Evolutionary conservation across 2,797 vertebrate species (phyloP).

Genomic region (Siniperca obscura): DNA sequence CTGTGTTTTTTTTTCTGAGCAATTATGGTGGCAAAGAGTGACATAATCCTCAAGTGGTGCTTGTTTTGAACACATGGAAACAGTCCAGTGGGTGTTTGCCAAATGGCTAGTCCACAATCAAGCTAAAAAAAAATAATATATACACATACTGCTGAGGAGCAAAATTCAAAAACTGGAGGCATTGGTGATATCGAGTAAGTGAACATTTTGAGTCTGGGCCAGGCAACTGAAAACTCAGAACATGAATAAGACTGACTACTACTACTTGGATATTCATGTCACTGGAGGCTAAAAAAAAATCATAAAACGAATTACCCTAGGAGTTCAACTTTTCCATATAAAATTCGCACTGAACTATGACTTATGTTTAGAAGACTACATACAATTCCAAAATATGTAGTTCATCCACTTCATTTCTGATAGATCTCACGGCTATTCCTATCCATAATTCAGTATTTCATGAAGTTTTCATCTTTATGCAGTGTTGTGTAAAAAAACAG

Average conservation of each 20-base stretch:
- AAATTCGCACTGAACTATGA: not conserved
- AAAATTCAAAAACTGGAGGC: conserved; percentile 7
- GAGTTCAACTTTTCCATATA: conserved; percentile 8
- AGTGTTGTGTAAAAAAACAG: not conserved
- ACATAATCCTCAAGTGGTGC: conserved; percentile 15
- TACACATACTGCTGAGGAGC: not conserved
- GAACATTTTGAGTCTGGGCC: not conserved
- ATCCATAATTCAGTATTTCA: not conserved
- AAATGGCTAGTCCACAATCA: conserved; percentile 18
- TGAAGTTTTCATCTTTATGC: not conserved
- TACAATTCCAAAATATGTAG: not conserved
- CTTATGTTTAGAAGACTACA: not conserved
- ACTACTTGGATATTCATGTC: not conserved
- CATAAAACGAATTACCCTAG: not conserved
- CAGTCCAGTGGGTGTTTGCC: conserved; percentile 19
- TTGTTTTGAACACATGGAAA: conserved; percentile 38
- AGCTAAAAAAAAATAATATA: conserved; percentile 7
- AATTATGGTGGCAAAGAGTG: not conserved
- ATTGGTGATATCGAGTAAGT: conserved; percentile 1
- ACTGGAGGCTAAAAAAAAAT: conserved; percentile 6
- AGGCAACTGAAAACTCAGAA: conserved; percentile 16
- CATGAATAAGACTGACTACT: conserved; percentile 5
- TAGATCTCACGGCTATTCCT: not conserved
- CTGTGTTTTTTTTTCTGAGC: not conserved
- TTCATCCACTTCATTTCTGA: not conserved